phyloP scores from a whole-genome alignment of 2,113 vertebrate species.

The Plotosus lineatus region DNA sequence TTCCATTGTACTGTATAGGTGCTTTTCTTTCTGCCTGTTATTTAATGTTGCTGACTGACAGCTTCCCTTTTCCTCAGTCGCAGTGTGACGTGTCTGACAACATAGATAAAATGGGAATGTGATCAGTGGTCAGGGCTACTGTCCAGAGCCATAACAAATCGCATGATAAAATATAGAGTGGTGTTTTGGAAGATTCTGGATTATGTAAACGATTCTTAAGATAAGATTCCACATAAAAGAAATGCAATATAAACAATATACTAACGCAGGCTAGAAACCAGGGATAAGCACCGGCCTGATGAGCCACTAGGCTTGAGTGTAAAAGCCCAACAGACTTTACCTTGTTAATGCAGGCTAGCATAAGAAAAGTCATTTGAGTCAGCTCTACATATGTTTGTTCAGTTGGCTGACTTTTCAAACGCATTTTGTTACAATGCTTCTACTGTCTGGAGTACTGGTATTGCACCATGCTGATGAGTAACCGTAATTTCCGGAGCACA shows the following conservation, averaged over 20 bases:
- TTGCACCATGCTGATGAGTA: neutral
- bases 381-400: neutral
- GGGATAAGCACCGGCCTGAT: no score
- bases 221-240: neutral
- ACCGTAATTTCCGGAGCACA: neutral
- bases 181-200: neutral
- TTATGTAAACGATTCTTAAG: no score
- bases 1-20: neutral
- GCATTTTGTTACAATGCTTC: conserved; percentile 12
- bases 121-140: neutral
- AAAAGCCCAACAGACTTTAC: no score
- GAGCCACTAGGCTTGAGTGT: no score
- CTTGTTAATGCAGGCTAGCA: no score
- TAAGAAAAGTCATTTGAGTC: neutral
- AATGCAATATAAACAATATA: neutral
- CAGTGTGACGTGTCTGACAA: neutral
- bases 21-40: neutral
- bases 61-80: neutral
- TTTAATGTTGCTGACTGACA: neutral
- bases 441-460: neutral
- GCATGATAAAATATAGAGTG: neutral
- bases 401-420: neutral
- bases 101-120: neutral
- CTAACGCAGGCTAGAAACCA: neutral
- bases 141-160: neutral